A percentile compares a stretch with the other conserved stretches of the same genome.
Conservation (phyloP, 2,888 invertebrate genomes). For the Idaea biselata region DNA sequence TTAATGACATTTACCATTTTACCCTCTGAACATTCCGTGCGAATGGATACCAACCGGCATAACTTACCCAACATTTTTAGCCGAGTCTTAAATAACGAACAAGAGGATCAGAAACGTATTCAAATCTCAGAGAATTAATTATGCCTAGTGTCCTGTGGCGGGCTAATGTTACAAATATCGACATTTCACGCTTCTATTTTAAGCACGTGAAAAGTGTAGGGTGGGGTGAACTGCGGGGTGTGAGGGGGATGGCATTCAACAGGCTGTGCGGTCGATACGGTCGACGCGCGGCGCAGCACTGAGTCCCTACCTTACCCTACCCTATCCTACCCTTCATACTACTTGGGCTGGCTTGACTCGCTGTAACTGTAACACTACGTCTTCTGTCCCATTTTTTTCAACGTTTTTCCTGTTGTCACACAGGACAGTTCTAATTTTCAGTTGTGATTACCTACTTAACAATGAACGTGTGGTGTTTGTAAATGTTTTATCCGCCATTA, state of each 20-base stretch:
- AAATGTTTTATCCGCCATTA: background rate
- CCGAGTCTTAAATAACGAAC: constrained; percentile 22
- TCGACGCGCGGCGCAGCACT: constrained; percentile 63
- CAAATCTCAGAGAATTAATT: constrained; percentile 36
- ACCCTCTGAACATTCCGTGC: constrained; percentile 19
- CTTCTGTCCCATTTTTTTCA: constrained; percentile 27
- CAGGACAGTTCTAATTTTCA: constrained; percentile 22
- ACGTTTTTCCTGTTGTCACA: constrained; percentile 26
- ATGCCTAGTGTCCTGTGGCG: constrained; percentile 57
- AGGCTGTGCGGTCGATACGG: constrained; percentile 75
- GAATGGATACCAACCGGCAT: constrained; percentile 11
- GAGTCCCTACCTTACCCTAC: constrained; percentile 50
- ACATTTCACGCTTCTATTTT: constrained; percentile 76
- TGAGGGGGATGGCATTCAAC: constrained; percentile 73
- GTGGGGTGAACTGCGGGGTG: constrained; percentile 51
- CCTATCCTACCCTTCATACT: constrained; percentile 27
- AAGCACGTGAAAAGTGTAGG: constrained; percentile 74
- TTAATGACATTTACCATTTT: constrained; percentile 19
- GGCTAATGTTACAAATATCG: constrained; percentile 76
- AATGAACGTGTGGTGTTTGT: background rate
- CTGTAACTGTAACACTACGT: constrained; percentile 23
- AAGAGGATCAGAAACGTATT: constrained; percentile 29
- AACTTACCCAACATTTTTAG: constrained; percentile 17
- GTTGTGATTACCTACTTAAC: constrained; percentile 21
- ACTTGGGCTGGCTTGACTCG: constrained; percentile 15